A percentile compares a stretch with the other conserved stretches of the same genome.
Conservation (phyloP, 1,140 invertebrate genomes). For the Drosophila pandora region DNA sequence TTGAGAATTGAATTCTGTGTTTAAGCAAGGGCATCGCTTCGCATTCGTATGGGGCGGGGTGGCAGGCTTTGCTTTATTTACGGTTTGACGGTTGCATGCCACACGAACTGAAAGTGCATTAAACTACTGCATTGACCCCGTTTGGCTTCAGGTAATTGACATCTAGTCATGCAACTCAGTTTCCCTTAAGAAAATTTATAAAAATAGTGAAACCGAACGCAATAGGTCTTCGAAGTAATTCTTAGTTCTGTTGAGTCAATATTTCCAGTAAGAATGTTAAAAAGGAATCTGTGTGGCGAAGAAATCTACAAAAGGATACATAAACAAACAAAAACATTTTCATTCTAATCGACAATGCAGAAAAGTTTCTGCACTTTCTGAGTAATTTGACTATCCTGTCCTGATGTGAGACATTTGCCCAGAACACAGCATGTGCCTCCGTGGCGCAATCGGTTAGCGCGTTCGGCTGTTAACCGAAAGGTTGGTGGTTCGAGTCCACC, state of each 20-base stretch:
- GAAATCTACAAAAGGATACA: too few relatives aligned
- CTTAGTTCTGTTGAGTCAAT: neutral
- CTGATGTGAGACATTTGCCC: neutral
- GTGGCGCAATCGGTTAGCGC: constrained; percentile 93
- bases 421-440: constrained; percentile 85
- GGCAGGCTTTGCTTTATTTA: neutral
- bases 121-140: constrained; percentile 58
- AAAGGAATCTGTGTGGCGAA: too few relatives aligned
- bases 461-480: constrained; percentile 93
- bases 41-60: constrained; percentile 1
- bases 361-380: too few relatives aligned
- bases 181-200: neutral
- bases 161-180: constrained; percentile 38
- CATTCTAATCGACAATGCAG: too few relatives aligned
- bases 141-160: constrained; percentile 47
- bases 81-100: constrained; percentile 14
- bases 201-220: neutral
- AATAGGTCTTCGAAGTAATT: neutral
- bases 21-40: constrained; percentile 33
- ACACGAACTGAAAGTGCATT: constrained; percentile 39
- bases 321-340: too few relatives aligned
- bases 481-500: constrained; percentile 95
- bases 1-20: constrained; percentile 47
- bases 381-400: neutral
- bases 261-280: neutral